Evolutionary conservation across 2,797 vertebrate genomes (phyloP).

Genomic region (Sebastes kiyomatsui): DNA sequence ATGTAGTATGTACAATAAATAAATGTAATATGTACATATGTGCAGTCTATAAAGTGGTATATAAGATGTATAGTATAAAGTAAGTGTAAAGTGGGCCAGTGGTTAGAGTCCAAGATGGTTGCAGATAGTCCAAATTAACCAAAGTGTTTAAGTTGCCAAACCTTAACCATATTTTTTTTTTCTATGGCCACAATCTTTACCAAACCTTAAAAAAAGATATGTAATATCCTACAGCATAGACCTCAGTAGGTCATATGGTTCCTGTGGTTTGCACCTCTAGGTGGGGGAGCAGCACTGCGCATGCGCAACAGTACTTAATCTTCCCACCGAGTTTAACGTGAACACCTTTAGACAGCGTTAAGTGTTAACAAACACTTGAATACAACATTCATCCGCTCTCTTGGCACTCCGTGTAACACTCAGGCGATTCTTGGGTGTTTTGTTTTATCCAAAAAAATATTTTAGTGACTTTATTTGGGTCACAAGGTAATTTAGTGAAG

Average conservation of each 20-base stretch:
- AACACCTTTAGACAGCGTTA: constrained; percentile 28
- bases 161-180: background rate
- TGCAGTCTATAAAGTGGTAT: no score
- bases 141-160: background rate
- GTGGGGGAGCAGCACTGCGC: constrained; percentile 45
- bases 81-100: no score
- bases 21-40: no score
- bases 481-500: constrained; percentile 21
- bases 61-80: no score
- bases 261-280: background rate
- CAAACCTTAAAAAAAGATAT: background rate
- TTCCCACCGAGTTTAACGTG: constrained; percentile 22
- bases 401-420: rapidly evolving
- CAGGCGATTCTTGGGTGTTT: rapidly evolving
- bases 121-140: no score
- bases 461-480: constrained; percentile 17
- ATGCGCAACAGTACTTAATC: constrained; percentile 62
- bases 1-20: no score
- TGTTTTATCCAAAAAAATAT: background rate
- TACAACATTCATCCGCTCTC: background rate
- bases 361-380: constrained; percentile 19
- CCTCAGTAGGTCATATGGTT: constrained; percentile 27
- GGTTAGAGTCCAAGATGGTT: no score
- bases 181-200: background rate
- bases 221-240: no score